Evolutionary conservation across 2,797 vertebrate genomes (phyloP), one percentile per base, ranked within the genome.

Genomic region (Streptopelia turtur): DNA sequence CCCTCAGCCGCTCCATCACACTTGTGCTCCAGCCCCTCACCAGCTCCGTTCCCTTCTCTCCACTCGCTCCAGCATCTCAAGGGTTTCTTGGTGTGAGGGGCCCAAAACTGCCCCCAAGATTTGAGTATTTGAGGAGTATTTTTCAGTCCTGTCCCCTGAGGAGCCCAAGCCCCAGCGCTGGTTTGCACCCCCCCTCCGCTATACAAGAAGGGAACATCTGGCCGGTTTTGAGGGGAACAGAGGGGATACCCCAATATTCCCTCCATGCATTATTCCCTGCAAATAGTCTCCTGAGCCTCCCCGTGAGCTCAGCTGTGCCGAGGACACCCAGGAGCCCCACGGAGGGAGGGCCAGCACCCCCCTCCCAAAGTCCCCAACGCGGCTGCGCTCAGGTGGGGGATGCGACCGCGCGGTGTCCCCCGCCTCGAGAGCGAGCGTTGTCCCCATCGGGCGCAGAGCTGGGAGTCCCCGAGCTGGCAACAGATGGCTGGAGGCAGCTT

Each of bases 401-500:
- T 5, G 89, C 1, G 4, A 31, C 30, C 1, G 7, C 0, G 6
- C 22, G 8, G n/a, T 2, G 33, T 47, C 39, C n/a, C 28, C 2
- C 20, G n/a, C 57, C 25, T 22, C 2, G 35, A 80, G 77, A 56
- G 45, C 0, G 2, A n/a, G 17, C 27, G 6, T 49, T 14, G 60
- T 63, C 84, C 84, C 84, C 17, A 2, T 21, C 83, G 79, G 83
- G 31, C 50, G 0, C 52, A 10, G 93, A 31, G 77, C 93, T 65
- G 35, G 78, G 83, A 68, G 63, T 83, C 95, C 86, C 95, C 2
- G 24, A 39, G 93, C 66, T 85, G 91, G 89, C 91, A 96, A 55
- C 95, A 96, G 95, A 96, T 96, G 95, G 93, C 91, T 87, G 86
- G 79, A 93, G 86, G 76, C 93, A 95, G 95, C 95, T 96, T 85